Base-by-base conservation (phyloP, 2,113 vertebrate species). In the Phalacrocorax brasilianus region DNA sequence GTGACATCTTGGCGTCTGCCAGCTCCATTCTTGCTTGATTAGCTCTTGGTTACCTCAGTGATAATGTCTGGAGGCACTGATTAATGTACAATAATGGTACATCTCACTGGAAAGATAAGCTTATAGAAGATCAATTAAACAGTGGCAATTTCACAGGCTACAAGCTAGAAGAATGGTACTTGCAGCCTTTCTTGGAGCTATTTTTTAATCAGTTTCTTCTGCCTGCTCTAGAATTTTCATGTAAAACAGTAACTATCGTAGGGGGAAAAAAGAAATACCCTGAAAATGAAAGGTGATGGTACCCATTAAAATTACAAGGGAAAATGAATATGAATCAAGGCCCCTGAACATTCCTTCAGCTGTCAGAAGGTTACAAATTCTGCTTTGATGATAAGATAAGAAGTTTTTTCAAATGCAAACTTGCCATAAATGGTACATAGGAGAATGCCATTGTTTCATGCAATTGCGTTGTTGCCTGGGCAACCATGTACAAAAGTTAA, bases 81-180 rank as follows among this genome's bases (percentile, higher is more conserved):
- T 98, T 98, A 98, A 98, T 97, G 97, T 97, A 97, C 95, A 97
- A 96, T 97, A 97, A 98, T 95, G 96, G 98, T 91, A 97, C 96
- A 98, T 97, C 97, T 97, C 97, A 91, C 95, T 97, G 95, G 95
- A 97, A 98, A 97, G 97, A 98, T 98, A 98, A 98, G 97, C 97
- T 97, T 97, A 97, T 96, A 88, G 97, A 92, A 95, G 97, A 98
- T 98, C 97, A 97, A 97, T 97, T 97, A 97, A 96, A 97, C 86
- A 96, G 91, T 85, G 94, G 94, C 93, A 97, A 97, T 97, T 97
- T 95, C 96, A 96, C 95, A 97, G 97, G 95, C 88, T 96, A 85
- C 97, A 96, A 92, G 95, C 90, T 75, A 49, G 82, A 95, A 93
- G 94, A 95, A 95, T 92, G 89, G 92, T 70, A 88, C 91, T 95